Percentiles rank a stretch among this genome's conserved stretches.
phyloP scores from a whole-genome alignment of 2,113 vertebrate genomes.

The Ondatra zibethicus region DNA sequence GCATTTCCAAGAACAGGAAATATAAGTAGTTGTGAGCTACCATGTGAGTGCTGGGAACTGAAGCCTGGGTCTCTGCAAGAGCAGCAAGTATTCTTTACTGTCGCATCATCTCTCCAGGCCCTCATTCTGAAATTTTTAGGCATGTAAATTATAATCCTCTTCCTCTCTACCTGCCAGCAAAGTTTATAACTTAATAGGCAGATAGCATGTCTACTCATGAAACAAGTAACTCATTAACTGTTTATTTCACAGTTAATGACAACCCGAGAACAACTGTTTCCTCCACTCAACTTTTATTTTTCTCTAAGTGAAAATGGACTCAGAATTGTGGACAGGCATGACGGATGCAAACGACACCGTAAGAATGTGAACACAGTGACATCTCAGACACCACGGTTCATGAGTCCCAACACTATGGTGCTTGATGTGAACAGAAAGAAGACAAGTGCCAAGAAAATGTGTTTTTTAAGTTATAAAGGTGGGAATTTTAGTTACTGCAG shows the following conservation, averaged over 20 bases:
- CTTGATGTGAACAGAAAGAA: neutral
- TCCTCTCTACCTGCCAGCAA: neutral
- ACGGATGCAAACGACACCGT: neutral
- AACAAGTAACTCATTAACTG: neutral
- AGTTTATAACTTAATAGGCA: neutral
- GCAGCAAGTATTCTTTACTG: neutral
- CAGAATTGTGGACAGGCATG: neutral
- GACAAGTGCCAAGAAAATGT: neutral
- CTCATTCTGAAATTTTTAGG: neutral
- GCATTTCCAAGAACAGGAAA: neutral
- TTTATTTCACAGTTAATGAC: neutral
- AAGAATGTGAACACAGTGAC: neutral
- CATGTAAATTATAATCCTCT: neutral
- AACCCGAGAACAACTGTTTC: constrained; percentile 8
- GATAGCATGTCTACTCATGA: neutral
- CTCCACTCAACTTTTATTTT: neutral
- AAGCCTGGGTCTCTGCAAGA: neutral
- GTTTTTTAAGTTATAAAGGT: neutral
- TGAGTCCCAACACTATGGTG: neutral
- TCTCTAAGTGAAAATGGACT: neutral
- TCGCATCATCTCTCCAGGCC: neutral
- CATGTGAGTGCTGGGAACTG: neutral
- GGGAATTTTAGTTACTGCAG: constrained; percentile 7
- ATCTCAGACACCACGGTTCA: neutral
- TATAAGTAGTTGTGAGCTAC: neutral